phyloP scores from a whole-genome alignment of 2,888 invertebrate genomes.

The Euzophera pinguis region DNA sequence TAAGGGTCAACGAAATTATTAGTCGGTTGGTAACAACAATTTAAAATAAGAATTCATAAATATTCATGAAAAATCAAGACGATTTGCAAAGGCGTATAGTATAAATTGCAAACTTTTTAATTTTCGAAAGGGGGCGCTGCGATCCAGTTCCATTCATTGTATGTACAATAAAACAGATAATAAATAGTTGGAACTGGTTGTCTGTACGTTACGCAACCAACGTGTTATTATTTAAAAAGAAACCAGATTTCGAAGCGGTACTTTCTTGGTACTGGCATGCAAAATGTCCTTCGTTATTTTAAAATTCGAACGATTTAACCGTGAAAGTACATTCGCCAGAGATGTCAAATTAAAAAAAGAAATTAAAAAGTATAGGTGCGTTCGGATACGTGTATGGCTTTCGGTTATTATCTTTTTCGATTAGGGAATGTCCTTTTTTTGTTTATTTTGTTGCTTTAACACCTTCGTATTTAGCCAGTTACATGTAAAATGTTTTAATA shows the following conservation, averaged over 20 bases:
- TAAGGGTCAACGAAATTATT: too few relatives aligned
- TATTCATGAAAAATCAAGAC: neutral
- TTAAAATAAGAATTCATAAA: neutral
- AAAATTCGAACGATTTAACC: slow-evolving; percentile 23
- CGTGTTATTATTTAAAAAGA: slow-evolving; percentile 43
- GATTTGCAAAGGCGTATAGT: slow-evolving; percentile 9
- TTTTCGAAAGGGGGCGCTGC: slow-evolving; percentile 23
- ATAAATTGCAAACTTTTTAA: slow-evolving; percentile 10
- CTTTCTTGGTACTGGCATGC: slow-evolving; percentile 48
- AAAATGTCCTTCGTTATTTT: slow-evolving; percentile 43
- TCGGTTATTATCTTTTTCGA: slow-evolving; percentile 14
- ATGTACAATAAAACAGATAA: slow-evolving; percentile 33
- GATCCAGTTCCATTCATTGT: slow-evolving; percentile 33
- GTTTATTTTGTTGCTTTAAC: too few relatives aligned
- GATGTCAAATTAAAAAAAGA: slow-evolving; percentile 33
- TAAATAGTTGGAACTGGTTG: slow-evolving; percentile 26
- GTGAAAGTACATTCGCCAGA: slow-evolving; percentile 32
- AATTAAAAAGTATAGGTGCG: slow-evolving; percentile 13
- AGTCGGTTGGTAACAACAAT: neutral
- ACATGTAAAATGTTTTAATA: neutral
- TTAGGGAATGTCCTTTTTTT: neutral
- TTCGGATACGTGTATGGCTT: slow-evolving; percentile 20
- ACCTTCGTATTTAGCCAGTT: too few relatives aligned
- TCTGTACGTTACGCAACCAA: slow-evolving; percentile 46
- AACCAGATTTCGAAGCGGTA: slow-evolving; percentile 49